Percentiles rank a stretch among this genome's conserved stretches.
Conservation (phyloP, 2,888 invertebrate genomes). For the Camponotus fellah region DNA sequence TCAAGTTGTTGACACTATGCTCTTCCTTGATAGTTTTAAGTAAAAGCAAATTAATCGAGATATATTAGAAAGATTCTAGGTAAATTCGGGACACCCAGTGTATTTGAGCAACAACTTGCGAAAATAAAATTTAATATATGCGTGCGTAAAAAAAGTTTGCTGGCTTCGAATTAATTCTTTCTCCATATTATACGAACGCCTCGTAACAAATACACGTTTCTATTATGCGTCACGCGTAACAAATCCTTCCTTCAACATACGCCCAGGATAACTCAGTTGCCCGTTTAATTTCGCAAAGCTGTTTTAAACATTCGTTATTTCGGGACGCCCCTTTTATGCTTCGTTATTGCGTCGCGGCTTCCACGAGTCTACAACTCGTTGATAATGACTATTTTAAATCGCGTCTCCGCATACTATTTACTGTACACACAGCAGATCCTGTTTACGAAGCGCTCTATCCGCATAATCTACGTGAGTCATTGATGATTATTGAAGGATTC, state of each 20-base stretch:
- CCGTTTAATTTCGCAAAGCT: constrained; percentile 53
- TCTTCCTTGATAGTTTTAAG: background rate
- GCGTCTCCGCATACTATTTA: background rate
- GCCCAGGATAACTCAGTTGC: constrained; percentile 63
- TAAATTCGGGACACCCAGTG: background rate
- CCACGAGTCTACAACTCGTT: background rate
- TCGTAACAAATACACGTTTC: constrained; percentile 41
- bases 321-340: constrained; percentile 39
- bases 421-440: background rate
- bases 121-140: constrained; percentile 1
- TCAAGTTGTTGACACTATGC: background rate
- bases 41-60: background rate
- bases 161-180: constrained; percentile 45
- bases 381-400: constrained; percentile 25
- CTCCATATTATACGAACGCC: constrained; percentile 29
- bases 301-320: constrained; percentile 48
- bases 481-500: background rate
- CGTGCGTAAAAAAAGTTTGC: constrained; percentile 40
- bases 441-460: background rate
- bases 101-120: background rate
- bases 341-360: background rate
- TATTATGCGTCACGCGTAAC: constrained; percentile 29
- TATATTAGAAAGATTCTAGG: background rate
- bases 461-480: background rate
- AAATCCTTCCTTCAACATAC: constrained; percentile 39